phyloP scores from a whole-genome alignment of 2,797 vertebrate genomes.

The Gallinago solitaria region DNA sequence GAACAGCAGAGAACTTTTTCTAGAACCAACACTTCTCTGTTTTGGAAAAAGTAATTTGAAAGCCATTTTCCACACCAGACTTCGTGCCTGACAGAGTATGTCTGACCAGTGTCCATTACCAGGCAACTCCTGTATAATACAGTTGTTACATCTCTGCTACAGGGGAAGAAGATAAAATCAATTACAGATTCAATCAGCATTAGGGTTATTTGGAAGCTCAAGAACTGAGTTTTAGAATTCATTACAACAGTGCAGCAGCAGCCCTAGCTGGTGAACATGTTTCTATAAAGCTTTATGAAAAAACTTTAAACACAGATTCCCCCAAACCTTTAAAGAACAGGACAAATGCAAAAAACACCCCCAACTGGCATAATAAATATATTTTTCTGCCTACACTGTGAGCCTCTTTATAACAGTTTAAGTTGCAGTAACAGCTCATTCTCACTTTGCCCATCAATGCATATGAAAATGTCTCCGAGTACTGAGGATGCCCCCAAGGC shows the following conservation, averaged over 20 bases:
- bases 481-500: not conserved
- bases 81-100: not conserved
- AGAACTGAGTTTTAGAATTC: not conserved
- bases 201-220: not conserved
- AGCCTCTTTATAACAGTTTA: not conserved
- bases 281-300: not conserved
- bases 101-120: not conserved
- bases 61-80: not conserved
- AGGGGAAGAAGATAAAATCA: not conserved
- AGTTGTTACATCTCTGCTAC: not conserved
- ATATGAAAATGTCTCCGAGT: not conserved
- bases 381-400: not conserved
- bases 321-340: not conserved
- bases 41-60: not conserved
- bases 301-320: not conserved
- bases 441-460: not conserved
- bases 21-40: not conserved
- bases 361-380: not conserved
- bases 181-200: not conserved
- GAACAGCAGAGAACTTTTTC: not conserved
- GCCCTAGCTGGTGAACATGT: rapidly evolving
- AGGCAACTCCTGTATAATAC: not conserved
- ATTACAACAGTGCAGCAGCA: not conserved
- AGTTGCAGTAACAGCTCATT: not conserved
- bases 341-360: not conserved